Base-by-base conservation (phyloP, 2,113 vertebrate genomes). In the Eonycteris spelaea region DNA sequence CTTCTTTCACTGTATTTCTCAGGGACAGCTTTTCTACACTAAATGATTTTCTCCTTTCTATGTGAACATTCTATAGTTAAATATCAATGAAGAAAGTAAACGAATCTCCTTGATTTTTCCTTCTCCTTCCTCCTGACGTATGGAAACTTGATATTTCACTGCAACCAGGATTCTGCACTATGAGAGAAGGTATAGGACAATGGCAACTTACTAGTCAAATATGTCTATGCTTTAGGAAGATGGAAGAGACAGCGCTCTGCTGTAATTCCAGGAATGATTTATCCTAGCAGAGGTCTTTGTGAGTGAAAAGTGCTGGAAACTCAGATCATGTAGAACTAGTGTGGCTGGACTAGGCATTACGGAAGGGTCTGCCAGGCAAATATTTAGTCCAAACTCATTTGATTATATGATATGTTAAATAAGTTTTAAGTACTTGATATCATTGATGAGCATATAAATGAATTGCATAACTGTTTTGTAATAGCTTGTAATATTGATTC, bases 51-150 rank as follows among this genome's bases (percentile, higher is more conserved):
- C 43, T 24, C 38, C 45, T 95, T 89, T 65, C 33, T 57, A 65
- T 65, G 48, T 75, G 74, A 33, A 83, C 43, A 57, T 55, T 80
- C 61, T 63, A 21, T 86, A 51, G 7, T 88, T 55, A 95, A 94
- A 86, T 89, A 83, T 45, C 90, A 86, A 4, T 43, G 43, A 88
- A 78, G 86, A 70, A 70, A 96, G 89, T 63, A 28, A 88, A 38
- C 53, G 57, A 7, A 28, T 33, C 43, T 65, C 24, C 19, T 28
- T 33, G 18, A n/a, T 33, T 68, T 86, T 95, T 70, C 24, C 53
- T 87, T 48, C 9, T 26, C 18, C 40, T 94, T 21, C 28, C 30
- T 63, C 85, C 35, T 45, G 55, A 18, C 3, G 67, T 57, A 68
- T 83, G 51, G 74, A 94, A 79, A 82, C 74, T 51, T 74, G 35